Evolutionary conservation across 2,797 vertebrate genomes (phyloP).

Genomic region (Epinephelus malabaricus): DNA sequence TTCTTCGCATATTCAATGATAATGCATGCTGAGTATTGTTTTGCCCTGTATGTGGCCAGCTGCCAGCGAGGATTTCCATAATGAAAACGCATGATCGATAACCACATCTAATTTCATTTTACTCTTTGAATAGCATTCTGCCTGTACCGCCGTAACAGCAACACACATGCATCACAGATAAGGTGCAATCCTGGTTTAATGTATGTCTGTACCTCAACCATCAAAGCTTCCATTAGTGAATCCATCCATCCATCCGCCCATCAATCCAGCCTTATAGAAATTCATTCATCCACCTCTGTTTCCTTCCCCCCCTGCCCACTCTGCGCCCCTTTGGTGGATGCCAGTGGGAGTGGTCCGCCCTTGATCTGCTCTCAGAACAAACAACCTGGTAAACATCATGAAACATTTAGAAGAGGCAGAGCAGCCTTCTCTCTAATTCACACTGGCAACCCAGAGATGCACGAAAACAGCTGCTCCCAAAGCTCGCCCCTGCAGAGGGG

Average conservation of each 20-base stretch:
- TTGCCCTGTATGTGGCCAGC: not conserved
- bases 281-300: slow-evolving; percentile 48
- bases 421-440: slow-evolving; percentile 84
- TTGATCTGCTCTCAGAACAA: slow-evolving; percentile 88
- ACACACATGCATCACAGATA: slow-evolving; percentile 28
- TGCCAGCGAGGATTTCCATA: slow-evolving; percentile 40
- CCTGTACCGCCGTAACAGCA: not conserved
- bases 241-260: slow-evolving; percentile 25
- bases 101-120: slow-evolving; percentile 36
- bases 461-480: slow-evolving; percentile 80
- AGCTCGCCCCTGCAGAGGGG: slow-evolving; percentile 59
- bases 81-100: slow-evolving; percentile 53
- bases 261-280: slow-evolving; percentile 34
- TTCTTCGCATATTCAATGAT: slow-evolving; percentile 24
- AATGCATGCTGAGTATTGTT: slow-evolving; percentile 29
- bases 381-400: slow-evolving; percentile 89
- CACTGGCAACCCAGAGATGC: slow-evolving; percentile 77
- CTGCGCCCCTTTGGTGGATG: slow-evolving; percentile 49
- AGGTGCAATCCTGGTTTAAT: slow-evolving; percentile 29
- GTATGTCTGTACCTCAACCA: slow-evolving; percentile 34
- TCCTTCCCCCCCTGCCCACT: slow-evolving; percentile 38
- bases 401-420: slow-evolving; percentile 88
- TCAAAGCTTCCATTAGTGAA: slow-evolving; percentile 38
- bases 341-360: slow-evolving; percentile 76
- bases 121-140: slow-evolving; percentile 4